Percentiles rank a stretch among this genome's conserved stretches.
phyloP scores from a whole-genome alignment of 1,140 invertebrate genomes.

The Hormaphis cornu region DNA sequence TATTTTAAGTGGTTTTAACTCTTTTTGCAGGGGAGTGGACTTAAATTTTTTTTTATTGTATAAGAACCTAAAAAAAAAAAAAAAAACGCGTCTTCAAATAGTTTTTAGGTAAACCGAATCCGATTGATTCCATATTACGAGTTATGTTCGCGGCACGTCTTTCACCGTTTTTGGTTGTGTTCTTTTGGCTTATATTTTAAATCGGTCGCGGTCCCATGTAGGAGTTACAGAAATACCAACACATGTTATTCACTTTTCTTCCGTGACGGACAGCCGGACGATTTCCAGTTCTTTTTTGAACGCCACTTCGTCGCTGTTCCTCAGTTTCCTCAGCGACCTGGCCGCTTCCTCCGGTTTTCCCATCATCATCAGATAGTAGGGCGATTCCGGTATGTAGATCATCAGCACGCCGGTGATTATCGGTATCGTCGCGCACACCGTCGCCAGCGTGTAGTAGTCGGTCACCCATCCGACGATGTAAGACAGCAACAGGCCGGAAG shows the following conservation, averaged over 20 bases:
- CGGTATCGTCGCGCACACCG: conserved; percentile 52
- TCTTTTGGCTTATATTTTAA: too few species aligned
- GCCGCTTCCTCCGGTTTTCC: conserved; percentile 54
- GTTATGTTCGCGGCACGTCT: too few species aligned
- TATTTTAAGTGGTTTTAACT: too few species aligned
- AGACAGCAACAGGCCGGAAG: conserved; percentile 64
- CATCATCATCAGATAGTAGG: conserved; percentile 57
- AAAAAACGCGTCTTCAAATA: too few species aligned
- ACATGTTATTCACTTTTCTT: neutral
- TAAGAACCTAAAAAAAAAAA: too few species aligned
- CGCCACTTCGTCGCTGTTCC: conserved; percentile 41
- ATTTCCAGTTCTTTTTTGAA: conserved; percentile 33
- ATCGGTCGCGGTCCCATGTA: too few species aligned
- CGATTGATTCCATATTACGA: too few species aligned
- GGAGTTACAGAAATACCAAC: too few species aligned
- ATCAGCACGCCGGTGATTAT: conserved; percentile 57
- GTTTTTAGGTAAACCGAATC: too few species aligned
- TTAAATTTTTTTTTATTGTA: too few species aligned
- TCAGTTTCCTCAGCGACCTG: conserved; percentile 54
- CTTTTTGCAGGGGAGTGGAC: too few species aligned
- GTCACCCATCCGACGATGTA: conserved; percentile 67
- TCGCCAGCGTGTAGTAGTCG: conserved; percentile 56
- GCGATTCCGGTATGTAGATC: conserved; percentile 71
- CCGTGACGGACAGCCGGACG: conserved; percentile 20
- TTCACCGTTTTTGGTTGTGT: too few species aligned